phyloP scores from a whole-genome alignment of 1,140 invertebrate genomes.

The Wasmannia auropunctata region DNA sequence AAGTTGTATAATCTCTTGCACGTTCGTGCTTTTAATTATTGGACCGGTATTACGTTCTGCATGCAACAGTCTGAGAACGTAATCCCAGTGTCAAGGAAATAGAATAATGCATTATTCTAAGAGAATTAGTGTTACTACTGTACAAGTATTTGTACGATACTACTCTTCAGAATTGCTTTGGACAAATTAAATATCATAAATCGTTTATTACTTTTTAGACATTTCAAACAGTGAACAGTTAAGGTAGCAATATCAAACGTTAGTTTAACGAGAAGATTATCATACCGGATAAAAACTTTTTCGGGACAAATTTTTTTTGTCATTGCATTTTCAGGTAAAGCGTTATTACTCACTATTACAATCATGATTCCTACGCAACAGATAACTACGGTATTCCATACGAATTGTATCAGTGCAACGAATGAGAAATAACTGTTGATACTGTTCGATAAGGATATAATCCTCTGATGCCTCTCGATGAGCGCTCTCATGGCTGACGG shows the following conservation, averaged over 20 bases:
- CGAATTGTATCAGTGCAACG: slow-evolving; percentile 31
- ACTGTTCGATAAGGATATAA: slow-evolving; percentile 34
- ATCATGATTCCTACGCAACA: slow-evolving; percentile 40
- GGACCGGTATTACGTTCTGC: neutral
- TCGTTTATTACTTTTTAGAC: neutral
- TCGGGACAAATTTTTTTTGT: neutral
- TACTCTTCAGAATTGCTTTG: neutral
- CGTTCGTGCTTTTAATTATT: slow-evolving; percentile 9
- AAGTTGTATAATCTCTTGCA: neutral
- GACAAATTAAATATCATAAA: neutral
- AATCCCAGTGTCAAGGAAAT: neutral
- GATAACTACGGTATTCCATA: slow-evolving; percentile 38
- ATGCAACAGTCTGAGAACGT: neutral
- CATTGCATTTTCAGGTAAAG: neutral
- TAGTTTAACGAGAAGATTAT: neutral
- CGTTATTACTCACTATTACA: slow-evolving; percentile 26
- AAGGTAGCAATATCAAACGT: neutral
- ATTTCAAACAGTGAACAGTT: neutral
- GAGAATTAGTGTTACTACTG: neutral
- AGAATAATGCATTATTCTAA: neutral
- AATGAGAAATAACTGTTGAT: slow-evolving; percentile 25
- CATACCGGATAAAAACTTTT: neutral
- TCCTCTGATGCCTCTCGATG: slow-evolving; percentile 25
- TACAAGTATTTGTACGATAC: neutral
- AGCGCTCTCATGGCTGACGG: neutral